These are phyloP conservation scores for Geotrupes spiniger DNA, from an alignment of 2,888 invertebrate genomes.

Conservation along the genomic window DNA sequence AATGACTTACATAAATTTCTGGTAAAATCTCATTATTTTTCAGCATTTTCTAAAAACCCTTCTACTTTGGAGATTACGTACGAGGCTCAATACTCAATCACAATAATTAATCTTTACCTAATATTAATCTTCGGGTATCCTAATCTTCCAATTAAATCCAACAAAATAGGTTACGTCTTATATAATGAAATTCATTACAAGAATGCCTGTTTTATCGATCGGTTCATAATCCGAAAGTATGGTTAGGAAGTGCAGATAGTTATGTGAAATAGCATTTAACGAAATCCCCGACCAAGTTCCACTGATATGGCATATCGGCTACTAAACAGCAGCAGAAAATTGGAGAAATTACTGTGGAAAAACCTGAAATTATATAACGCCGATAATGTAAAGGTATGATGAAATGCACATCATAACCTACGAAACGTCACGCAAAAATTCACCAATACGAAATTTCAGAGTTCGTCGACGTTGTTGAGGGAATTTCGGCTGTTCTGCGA, in stretches of 20 bases:
- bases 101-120: too few species aligned
- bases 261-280: slow-evolving; percentile 1
- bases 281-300: background rate
- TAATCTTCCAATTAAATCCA: too few species aligned
- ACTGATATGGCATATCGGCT: slow-evolving; percentile 62
- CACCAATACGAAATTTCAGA: slow-evolving; percentile 40
- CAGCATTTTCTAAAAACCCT: too few species aligned
- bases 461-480: slow-evolving; percentile 57
- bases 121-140: too few species aligned
- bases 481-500: slow-evolving; percentile 66
- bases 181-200: too few species aligned
- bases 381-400: slow-evolving; percentile 40
- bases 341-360: slow-evolving; percentile 53
- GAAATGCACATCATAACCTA: slow-evolving; percentile 17
- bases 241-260: slow-evolving; percentile 17
- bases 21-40: too few species aligned
- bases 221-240: slow-evolving; percentile 6
- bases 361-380: slow-evolving; percentile 42
- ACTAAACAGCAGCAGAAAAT: slow-evolving; percentile 56
- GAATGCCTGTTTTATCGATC: background rate
- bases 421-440: slow-evolving; percentile 10
- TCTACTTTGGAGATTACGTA: too few species aligned
- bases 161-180: too few species aligned
- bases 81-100: too few species aligned
- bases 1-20: too few species aligned